phyloP scores from a whole-genome alignment of 2,113 vertebrate genomes.

The Stictonetta naevosa region DNA sequence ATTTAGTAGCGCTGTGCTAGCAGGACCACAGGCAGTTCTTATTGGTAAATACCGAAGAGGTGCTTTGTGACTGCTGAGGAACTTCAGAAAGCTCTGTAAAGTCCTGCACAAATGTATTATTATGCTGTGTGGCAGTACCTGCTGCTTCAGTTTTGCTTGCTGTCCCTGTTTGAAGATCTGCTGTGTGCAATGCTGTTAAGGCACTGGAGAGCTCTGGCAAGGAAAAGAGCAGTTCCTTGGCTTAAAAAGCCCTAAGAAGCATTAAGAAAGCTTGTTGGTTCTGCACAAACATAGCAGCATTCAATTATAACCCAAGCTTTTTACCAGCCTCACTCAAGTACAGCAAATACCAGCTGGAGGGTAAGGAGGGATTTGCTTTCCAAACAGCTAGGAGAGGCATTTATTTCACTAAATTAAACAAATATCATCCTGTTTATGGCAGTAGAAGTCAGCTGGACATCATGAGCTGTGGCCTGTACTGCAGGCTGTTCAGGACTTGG shows the following conservation, averaged over 20 bases:
- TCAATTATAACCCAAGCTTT: constrained; percentile 24
- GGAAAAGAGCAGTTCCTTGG: neutral
- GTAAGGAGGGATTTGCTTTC: constrained; percentile 50
- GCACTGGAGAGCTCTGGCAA: neutral
- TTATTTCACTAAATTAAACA: constrained; percentile 65
- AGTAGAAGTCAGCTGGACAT: constrained; percentile 36
- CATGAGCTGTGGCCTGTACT: neutral
- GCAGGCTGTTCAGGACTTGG: neutral
- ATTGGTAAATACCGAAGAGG: neutral
- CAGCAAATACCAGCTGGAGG: constrained; percentile 39
- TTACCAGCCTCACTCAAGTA: constrained; percentile 32
- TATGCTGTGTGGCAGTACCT: neutral
- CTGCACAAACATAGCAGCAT: constrained; percentile 28
- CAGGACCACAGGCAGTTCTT: neutral
- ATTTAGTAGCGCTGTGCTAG: neutral
- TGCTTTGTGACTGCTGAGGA: constrained; percentile 12
- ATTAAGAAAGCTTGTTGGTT: neutral
- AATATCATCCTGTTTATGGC: constrained; percentile 52
- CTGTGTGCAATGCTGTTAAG: neutral
- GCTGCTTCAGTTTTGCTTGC: neutral
- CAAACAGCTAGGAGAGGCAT: constrained; percentile 27
- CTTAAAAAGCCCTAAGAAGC: neutral
- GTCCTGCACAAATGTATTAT: constrained; percentile 21
- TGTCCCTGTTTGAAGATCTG: neutral
- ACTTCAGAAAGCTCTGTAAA: constrained; percentile 22